Conservation (phyloP, 2,888 invertebrate genomes). For the Chouioia cunea region DNA sequence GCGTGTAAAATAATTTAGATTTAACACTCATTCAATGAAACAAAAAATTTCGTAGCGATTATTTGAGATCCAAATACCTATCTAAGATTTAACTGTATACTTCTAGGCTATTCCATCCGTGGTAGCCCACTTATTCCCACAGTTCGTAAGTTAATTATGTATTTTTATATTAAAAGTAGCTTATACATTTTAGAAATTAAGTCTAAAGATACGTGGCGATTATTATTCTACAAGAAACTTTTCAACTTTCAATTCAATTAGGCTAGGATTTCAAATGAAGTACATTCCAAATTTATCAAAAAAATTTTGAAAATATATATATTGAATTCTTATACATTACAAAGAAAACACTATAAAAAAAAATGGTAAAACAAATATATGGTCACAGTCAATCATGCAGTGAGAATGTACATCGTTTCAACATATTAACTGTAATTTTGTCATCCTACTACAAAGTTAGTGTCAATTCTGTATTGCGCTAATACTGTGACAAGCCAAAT, state of each 20-base stretch:
- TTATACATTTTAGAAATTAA: conserved; percentile 59
- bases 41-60: conserved; percentile 50
- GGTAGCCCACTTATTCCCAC: conserved; percentile 65
- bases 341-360: conserved; percentile 56
- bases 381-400: conserved; percentile 58
- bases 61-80: conserved; percentile 55
- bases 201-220: conserved; percentile 52
- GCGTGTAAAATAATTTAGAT: conserved; percentile 64
- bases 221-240: conserved; percentile 45
- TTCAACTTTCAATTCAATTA: conserved; percentile 56
- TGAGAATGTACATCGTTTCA: conserved; percentile 59
- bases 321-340: conserved; percentile 64
- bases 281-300: conserved; percentile 64
- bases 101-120: conserved; percentile 54
- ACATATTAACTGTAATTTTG: conserved; percentile 60
- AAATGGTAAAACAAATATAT: conserved; percentile 50
- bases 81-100: conserved; percentile 65
- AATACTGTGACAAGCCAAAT: conserved; percentile 68
- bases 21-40: conserved; percentile 56
- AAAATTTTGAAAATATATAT: conserved; percentile 61
- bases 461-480: conserved; percentile 67
- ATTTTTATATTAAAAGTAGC: conserved; percentile 69
- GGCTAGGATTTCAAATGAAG: conserved; percentile 61
- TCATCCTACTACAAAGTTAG: conserved; percentile 61
- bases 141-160: conserved; percentile 69